Evolutionary conservation across 2,797 vertebrate genomes (phyloP).

Genomic region (Pseudochirops corinnae): DNA sequence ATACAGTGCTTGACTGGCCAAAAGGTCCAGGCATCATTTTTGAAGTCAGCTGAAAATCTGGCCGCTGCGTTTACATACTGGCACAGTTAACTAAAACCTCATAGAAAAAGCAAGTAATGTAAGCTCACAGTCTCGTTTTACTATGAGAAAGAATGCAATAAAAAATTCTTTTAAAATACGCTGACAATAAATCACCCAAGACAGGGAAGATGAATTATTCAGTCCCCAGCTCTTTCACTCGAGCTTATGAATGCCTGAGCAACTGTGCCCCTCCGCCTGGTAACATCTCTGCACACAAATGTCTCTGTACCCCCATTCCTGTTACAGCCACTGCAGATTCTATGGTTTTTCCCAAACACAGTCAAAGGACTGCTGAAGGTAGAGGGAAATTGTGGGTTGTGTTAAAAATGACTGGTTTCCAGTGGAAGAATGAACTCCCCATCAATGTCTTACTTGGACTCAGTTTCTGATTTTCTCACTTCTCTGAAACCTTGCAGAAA

Average conservation of each 20-base stretch:
- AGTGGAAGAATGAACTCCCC: conserved; percentile 56
- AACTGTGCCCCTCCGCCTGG: conserved; percentile 46
- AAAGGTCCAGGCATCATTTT: conserved; percentile 44
- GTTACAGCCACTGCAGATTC: conserved; percentile 40
- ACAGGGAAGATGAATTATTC: conserved; percentile 61
- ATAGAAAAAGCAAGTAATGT: conserved; percentile 67
- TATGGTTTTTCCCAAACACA: conserved; percentile 67
- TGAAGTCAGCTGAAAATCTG: conserved; percentile 60
- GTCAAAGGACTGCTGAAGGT: conserved; percentile 52
- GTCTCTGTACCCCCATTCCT: conserved; percentile 63
- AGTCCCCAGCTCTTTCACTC: conserved; percentile 60
- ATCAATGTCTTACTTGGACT: conserved; percentile 63
- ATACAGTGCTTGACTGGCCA: conserved; percentile 23
- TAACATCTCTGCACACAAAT: conserved; percentile 53
- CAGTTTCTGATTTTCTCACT: conserved; percentile 46
- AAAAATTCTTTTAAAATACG: conserved; percentile 67
- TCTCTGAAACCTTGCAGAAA: conserved; percentile 73
- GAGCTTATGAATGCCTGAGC: conserved; percentile 43
- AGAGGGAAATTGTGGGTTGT: conserved; percentile 65
- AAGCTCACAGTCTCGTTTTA: conserved; percentile 68
- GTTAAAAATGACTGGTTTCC: conserved; percentile 52
- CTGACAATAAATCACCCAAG: conserved; percentile 60
- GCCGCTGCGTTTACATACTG: conserved; percentile 48
- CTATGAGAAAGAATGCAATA: conserved; percentile 70
- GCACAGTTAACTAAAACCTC: conserved; percentile 42